Evolutionary conservation across 2,113 vertebrate species (phyloP).

Genomic region (Hepsetus odoe): DNA sequence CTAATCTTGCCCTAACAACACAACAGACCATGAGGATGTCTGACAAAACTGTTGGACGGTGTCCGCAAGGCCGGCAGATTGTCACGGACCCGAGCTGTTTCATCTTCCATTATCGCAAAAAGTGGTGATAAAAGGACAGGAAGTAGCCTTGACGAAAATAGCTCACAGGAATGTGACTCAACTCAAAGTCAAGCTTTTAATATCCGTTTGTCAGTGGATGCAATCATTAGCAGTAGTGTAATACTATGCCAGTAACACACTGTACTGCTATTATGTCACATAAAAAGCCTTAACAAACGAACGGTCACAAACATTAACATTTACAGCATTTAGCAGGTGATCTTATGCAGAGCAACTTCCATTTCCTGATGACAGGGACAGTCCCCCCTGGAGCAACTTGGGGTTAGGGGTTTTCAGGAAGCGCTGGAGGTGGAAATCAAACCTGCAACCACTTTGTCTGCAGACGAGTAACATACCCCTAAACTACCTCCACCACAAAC

Average conservation of each 20-base stretch:
- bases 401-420: too few relatives aligned
- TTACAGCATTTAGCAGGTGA: too few relatives aligned
- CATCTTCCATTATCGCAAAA: neutral
- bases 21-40: constrained; percentile 40
- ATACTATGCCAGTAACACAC: constrained; percentile 2
- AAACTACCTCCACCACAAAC: neutral
- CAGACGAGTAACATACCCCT: neutral
- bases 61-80: constrained; percentile 40
- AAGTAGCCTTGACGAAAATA: neutral
- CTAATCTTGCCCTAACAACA: constrained; percentile 40
- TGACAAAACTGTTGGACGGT: constrained; percentile 53
- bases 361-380: too few relatives aligned
- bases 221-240: constrained; percentile 6
- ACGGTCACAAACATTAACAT: too few relatives aligned
- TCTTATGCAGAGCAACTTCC: too few relatives aligned
- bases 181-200: constrained; percentile 2
- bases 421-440: too few relatives aligned
- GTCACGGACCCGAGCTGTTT: constrained; percentile 7
- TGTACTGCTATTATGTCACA: constrained; percentile 10
- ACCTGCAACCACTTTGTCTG: too few relatives aligned
- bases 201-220: constrained; percentile 24
- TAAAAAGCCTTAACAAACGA: too few relatives aligned
- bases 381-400: too few relatives aligned
- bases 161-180: neutral
- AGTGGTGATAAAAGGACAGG: neutral